phyloP scores from a whole-genome alignment of 2,113 vertebrate species.

The human region DNA sequence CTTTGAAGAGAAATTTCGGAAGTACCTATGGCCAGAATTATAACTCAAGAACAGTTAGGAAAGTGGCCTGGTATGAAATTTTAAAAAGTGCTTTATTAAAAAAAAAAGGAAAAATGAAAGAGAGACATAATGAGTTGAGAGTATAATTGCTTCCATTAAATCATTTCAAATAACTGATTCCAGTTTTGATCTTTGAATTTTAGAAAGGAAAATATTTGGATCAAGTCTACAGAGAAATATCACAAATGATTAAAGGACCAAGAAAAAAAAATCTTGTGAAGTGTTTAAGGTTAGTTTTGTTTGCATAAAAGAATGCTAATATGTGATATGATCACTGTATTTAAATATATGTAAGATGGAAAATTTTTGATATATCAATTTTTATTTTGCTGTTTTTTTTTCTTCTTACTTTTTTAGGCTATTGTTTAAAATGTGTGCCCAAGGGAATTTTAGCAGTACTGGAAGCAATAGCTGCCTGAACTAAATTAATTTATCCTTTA shows the following conservation, averaged over 20 bases:
- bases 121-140: background rate
- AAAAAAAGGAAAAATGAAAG: background rate
- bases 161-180: slow-evolving; percentile 41
- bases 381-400: background rate
- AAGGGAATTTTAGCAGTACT: background rate
- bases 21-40: background rate
- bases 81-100: background rate
- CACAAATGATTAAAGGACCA: background rate
- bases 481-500: background rate
- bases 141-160: slow-evolving; percentile 19
- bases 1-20: background rate
- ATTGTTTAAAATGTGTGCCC: background rate
- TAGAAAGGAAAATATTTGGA: background rate
- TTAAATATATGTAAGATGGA: background rate
- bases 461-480: background rate
- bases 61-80: background rate
- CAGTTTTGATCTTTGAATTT: slow-evolving; percentile 44
- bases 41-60: background rate
- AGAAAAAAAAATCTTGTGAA: background rate
- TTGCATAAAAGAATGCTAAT: background rate
- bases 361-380: background rate
- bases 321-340: background rate
- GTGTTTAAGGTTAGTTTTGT: background rate
- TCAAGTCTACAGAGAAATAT: background rate
- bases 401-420: background rate